These are phyloP conservation scores for Tinea semifulvella DNA, from an alignment of 2,888 invertebrate genomes.

Conservation along the genomic window DNA sequence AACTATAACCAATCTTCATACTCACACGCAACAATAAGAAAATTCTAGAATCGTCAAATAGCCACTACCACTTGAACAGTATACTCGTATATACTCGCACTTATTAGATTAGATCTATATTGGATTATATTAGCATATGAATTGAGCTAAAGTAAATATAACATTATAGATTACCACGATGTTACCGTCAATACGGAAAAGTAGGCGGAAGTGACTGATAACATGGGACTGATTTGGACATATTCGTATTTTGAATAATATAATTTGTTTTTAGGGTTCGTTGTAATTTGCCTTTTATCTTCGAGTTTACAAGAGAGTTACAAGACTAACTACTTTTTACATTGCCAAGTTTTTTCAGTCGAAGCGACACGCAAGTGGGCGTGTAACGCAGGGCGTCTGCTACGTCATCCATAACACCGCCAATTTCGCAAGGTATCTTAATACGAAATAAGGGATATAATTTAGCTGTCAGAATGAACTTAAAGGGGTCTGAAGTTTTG, in stretches of 20 bases:
- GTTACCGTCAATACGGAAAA: not conserved
- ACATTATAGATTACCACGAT: not conserved
- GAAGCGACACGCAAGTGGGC: constrained; percentile 32
- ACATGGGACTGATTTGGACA: not conserved
- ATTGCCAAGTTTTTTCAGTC: constrained; percentile 52
- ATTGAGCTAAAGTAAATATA: constrained; percentile 3
- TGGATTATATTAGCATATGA: not conserved
- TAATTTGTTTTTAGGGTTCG: no score
- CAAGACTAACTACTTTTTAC: constrained; percentile 18
- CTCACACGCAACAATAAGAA: not conserved
- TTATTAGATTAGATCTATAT: not conserved
- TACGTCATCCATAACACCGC: constrained; percentile 12
- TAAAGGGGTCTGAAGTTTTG: constrained; percentile 1
- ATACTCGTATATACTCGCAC: not conserved
- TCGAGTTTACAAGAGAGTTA: constrained; percentile 1
- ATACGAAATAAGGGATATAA: not conserved
- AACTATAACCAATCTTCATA: not conserved
- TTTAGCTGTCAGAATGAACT: not conserved
- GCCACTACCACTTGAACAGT: not conserved
- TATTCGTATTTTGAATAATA: no score
- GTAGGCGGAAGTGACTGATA: not conserved
- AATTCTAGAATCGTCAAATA: not conserved
- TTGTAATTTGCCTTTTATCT: no score
- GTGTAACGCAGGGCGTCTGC: constrained; percentile 27
- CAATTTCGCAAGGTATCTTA: constrained; percentile 6